Evolutionary conservation across 1,140 invertebrate genomes (phyloP).

Genomic region (Leptopilina clavipes): DNA sequence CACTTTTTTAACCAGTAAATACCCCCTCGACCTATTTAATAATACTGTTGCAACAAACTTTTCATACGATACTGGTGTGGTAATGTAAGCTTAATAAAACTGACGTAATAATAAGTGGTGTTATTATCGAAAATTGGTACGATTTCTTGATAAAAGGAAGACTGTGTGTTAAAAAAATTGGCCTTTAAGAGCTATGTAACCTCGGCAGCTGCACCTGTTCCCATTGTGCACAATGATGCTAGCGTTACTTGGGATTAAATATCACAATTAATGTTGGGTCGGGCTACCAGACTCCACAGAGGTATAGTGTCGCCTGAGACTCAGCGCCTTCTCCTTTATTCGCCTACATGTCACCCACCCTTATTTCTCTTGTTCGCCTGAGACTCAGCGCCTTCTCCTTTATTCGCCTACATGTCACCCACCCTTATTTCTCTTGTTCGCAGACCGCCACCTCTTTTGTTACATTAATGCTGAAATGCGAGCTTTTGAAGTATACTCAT

Average conservation of each 20-base stretch:
- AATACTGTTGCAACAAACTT: no score
- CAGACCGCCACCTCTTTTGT: conserved; percentile 54
- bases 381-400: conserved; percentile 59
- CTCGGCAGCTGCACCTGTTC: conserved; percentile 57
- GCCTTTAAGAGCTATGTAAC: not conserved
- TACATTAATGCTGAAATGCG: conserved; percentile 56
- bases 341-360: conserved; percentile 52
- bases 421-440: conserved; percentile 55
- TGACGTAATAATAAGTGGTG: no score
- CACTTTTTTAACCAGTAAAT: no score
- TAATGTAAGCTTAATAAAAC: not conserved
- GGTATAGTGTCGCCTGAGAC: conserved; percentile 67
- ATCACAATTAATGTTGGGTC: conserved; percentile 70
- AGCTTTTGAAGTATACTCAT: conserved; percentile 55
- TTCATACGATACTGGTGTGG: not conserved
- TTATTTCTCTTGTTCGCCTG: conserved; percentile 60
- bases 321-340: conserved; percentile 55
- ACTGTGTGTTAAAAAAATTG: not conserved
- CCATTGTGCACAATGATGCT: conserved; percentile 61
- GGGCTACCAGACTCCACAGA: conserved; percentile 49
- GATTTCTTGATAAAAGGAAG: not conserved
- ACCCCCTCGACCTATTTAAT: no score
- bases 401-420: conserved; percentile 52
- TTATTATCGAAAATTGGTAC: conserved; percentile 10
- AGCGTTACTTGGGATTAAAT: conserved; percentile 65